A percentile compares a stretch with the other conserved stretches of the same genome.
Evolutionary conservation across 2,797 vertebrate species (phyloP).

Genomic region (Darevskia mixta): DNA sequence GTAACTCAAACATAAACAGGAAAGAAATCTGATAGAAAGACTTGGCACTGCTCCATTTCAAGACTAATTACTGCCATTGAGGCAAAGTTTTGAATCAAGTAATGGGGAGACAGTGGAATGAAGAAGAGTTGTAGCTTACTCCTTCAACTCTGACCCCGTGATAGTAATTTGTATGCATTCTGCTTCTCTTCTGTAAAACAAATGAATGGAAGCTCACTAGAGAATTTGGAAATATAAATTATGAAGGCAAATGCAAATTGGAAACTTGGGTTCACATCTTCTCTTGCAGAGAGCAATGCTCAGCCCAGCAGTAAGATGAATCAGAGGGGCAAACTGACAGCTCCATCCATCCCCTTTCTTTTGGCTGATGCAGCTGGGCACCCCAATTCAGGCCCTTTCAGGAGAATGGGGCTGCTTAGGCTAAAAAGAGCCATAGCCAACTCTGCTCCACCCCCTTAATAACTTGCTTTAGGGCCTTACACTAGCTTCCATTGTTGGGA

Average conservation of each 20-base stretch:
- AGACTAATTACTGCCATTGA: conserved; percentile 76
- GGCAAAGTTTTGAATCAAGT: conserved; percentile 75
- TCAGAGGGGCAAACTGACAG: background rate
- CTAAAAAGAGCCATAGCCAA: no score
- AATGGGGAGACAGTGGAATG: conserved; percentile 56
- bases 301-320: no score
- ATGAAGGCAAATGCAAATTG: background rate
- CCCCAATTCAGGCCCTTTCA: no score
- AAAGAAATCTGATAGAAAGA: conserved; percentile 81
- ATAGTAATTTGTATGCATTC: conserved; percentile 47
- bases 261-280: background rate
- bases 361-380: no score
- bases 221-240: conserved; percentile 1
- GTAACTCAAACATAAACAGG: conserved; percentile 81
- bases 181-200: conserved; percentile 42
- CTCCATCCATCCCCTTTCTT: background rate
- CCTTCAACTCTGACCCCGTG: conserved; percentile 53
- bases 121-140: conserved; percentile 37
- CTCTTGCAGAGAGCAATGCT: background rate
- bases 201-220: conserved; percentile 10
- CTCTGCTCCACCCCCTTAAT: no score
- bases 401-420: no score
- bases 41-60: conserved; percentile 72
- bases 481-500: no score
- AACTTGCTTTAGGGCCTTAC: no score